Percentiles rank a stretch among this genome's conserved stretches.
Evolutionary conservation across 2,888 invertebrate species (phyloP).

Genomic region (Cybosia mesomella): DNA sequence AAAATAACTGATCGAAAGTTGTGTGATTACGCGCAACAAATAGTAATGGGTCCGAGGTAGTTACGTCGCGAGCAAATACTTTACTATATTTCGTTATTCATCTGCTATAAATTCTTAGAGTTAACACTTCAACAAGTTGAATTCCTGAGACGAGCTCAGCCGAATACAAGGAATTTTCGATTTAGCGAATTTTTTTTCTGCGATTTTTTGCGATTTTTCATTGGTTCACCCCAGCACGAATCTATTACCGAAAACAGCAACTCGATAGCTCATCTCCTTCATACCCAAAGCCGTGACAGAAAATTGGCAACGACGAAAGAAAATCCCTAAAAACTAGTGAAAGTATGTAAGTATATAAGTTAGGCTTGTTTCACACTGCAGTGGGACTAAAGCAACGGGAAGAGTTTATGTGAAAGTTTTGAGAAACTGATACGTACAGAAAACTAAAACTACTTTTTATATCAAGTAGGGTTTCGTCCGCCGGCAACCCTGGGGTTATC

Average conservation of each 20-base stretch:
- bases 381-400: neutral
- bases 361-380: conserved; percentile 5
- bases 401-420: conserved; percentile 5
- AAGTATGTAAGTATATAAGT: conserved; percentile 18
- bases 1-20: neutral
- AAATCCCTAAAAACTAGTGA: conserved; percentile 24
- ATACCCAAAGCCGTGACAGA: no score
- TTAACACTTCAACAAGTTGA: conserved; percentile 25
- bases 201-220: no score
- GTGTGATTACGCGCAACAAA: neutral
- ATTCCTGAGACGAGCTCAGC: no score
- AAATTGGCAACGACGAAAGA: no score
- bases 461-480: no score
- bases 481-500: no score
- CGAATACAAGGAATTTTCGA: no score
- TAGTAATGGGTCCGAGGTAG: neutral
- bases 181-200: no score
- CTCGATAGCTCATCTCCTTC: no score
- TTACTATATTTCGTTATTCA: neutral
- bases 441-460: neutral
- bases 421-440: neutral
- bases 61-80: neutral
- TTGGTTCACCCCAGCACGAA: no score
- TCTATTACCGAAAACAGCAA: no score
- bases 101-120: conserved; percentile 13